phyloP scores from a whole-genome alignment of 1,140 invertebrate genomes.

The Drosophila insularis region DNA sequence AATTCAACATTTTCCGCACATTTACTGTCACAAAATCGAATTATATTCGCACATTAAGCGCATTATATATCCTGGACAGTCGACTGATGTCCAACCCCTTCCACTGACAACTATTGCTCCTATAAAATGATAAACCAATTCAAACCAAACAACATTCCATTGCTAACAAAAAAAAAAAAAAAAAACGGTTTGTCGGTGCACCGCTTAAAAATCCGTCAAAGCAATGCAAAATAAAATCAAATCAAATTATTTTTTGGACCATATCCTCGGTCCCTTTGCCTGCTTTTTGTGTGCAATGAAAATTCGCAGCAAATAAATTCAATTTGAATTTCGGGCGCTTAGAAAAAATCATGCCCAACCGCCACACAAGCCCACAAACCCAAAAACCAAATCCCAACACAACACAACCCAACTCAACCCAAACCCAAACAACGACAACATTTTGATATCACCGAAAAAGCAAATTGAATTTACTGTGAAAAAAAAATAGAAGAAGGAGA shows the following conservation, averaged over 20 bases:
- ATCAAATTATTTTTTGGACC: constrained; percentile 68
- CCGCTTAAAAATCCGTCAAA: constrained; percentile 69
- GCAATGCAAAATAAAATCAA: constrained; percentile 78
- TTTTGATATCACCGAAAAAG: constrained; percentile 72
- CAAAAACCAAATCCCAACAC: constrained; percentile 24
- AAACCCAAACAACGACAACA: constrained; percentile 61
- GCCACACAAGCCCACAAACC: constrained; percentile 18
- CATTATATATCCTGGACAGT: constrained; percentile 37
- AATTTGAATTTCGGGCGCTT: constrained; percentile 69
- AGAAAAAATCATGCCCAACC: constrained; percentile 25
- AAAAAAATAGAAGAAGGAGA: constrained; percentile 31
- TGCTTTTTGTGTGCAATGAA: constrained; percentile 55
- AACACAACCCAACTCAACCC: constrained; percentile 38
- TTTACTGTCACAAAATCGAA: constrained; percentile 45
- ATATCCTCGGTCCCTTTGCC: constrained; percentile 19
- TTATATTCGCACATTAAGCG: constrained; percentile 59
- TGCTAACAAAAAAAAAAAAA: constrained; percentile 11
- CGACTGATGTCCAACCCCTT: not conserved
- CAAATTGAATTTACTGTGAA: constrained; percentile 68
- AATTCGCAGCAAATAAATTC: constrained; percentile 77
- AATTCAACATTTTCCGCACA: constrained; percentile 20
- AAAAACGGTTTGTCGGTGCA: constrained; percentile 25
- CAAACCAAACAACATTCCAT: constrained; percentile 35
- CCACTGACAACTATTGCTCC: not conserved
- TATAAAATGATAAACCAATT: constrained; percentile 41